Base-by-base conservation (phyloP, 2,797 vertebrate genomes). In the Phoeniculus purpureus region DNA sequence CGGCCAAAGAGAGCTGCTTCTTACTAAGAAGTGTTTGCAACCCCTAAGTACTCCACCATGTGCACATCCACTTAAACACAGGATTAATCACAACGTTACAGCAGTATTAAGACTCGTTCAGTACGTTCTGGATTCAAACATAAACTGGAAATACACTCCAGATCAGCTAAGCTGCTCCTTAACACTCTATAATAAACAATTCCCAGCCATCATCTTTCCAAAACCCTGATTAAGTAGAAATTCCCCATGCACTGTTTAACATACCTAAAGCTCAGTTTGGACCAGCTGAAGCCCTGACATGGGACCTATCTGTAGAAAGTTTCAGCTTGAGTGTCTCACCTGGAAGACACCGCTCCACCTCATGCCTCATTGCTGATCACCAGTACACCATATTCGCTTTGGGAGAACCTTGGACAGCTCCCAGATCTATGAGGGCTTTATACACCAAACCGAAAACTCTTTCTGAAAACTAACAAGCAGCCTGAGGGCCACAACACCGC, bases 21-120 rank as follows among this genome's bases (percentile, higher is more conserved):
- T 71, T 64, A 59, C 29, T 65, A 52, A 72, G n/a, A 85, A 15
- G 15, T 65, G 47, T 40, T 70, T 73, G 22, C 52, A 68, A 17
- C 7, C 40, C 55, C n/a, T 70, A 67, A 78, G 40, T 37, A 66
- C 26, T 64, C 4, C n/a, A n/a, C 0, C 15, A 34, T 29, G 25
- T 68, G 70, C 45, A 14, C 5, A 21, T 37, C 40, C 12, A 21
- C 51, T 73, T 50, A 55, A 71, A 59, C 0, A 0, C 0, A 75
- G 40, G 27, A 32, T 54, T 27, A 75, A 3, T 17, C 59, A 78
- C 85, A 90, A 77, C 12, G 55, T 59, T 25, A 55, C 8, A 71
- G 21, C n/a, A n/a, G 18, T 48, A 37, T 48, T 51, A 51, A 65
- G 19, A 58, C 5, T 29, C 71, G 56, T 47, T 79, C 50, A 58